Evolutionary conservation across 2,888 invertebrate species (phyloP), one percentile per base, ranked within the genome.

Genomic region (Oxytorus armatus): DNA sequence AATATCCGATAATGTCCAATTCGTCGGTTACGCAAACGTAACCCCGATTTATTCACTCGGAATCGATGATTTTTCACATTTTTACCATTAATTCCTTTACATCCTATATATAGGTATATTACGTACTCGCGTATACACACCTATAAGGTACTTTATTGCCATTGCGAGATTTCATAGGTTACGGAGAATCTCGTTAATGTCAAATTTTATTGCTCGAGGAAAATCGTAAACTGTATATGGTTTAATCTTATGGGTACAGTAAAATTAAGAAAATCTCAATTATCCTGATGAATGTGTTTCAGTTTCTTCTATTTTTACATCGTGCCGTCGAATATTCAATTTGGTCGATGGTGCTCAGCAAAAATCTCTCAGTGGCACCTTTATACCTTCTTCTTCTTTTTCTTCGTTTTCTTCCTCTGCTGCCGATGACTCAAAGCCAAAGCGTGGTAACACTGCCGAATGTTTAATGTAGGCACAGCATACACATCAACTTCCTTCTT

Each of bases 381-480:
- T 14, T 53, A 1, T 18, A 33, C 55, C 55, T 47, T 51, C 33
- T 18, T 63, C 16, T 11, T 49, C 47, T 59, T 39, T 53, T 44
- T n/a, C n/a, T n/a, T n/a, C n/a, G n/a, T n/a, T n/a, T n/a, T n/a
- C n/a, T n/a, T n/a, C n/a, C n/a, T n/a, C 33, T 55, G 14, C 57
- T 25, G 14, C 16, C 18, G 42, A 69, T 77, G 69, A 77, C 69
- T 77, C 69, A 77, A 69, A 63, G 61, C 63, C 44, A 53, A 63
- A 44, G 39, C 29, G 18, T 11, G 18, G 29, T 18, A 47, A 39
- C 25, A 68, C 5, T 33, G 61, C 73, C 82, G 77, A 82, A 82
- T 85, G 81, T 89, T 88, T 86, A 86, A 88, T 87, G 89, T 89
- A 87, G 89, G 88, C 88, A 86, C 82, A 61, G 16, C 42, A 29